Evolutionary conservation across 2,888 invertebrate species (phyloP), one percentile per base, ranked within the genome.

Genomic region (Coleophora deauratella): DNA sequence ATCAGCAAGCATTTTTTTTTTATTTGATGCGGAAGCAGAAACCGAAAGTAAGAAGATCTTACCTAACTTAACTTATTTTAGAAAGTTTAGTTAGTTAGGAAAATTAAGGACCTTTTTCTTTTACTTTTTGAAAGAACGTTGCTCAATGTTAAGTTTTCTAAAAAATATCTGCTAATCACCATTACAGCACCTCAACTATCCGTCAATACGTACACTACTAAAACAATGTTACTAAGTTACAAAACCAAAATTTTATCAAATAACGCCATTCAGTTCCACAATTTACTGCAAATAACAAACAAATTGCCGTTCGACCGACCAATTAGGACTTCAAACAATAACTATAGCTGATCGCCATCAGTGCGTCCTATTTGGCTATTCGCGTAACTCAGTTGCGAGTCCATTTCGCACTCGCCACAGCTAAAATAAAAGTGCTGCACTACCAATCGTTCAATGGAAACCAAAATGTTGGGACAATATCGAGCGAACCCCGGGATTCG

Each of bases 281-380:
- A 62, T 55, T 47, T 55, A 52, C 50, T 44, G 55, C 28, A 55
- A 56, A 59, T 56, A 44, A 58, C 53, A 54, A 54, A 61, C 62
- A 59, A 66, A 63, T 61, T 55, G 61, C 49, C 58, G 49, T 52
- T 47, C 52, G 54, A 62, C 64, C 60, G 54, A 60, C 47, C 63
- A 65, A 68, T 71, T 62, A 66, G 65, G 58, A 59, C 59, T 51
- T 61, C 65, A 62, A 72, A 70, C 65, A 72, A 73, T 69, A 66
- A 64, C 47, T 55, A n/a, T n/a, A 64, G 71, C 69, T 65, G 72
- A 72, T 70, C 57, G 55, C 52, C 62, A 65, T 63, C 62, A 52
- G 52, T 33, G 38, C 42, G 37, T 46, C 46, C 41, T 41, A 41
- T 44, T n/a, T 34, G 50, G 42, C 43, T 42, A 43, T 47, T 53